Conservation (phyloP, 1,140 invertebrate genomes). For the Bombus superbus region DNA sequence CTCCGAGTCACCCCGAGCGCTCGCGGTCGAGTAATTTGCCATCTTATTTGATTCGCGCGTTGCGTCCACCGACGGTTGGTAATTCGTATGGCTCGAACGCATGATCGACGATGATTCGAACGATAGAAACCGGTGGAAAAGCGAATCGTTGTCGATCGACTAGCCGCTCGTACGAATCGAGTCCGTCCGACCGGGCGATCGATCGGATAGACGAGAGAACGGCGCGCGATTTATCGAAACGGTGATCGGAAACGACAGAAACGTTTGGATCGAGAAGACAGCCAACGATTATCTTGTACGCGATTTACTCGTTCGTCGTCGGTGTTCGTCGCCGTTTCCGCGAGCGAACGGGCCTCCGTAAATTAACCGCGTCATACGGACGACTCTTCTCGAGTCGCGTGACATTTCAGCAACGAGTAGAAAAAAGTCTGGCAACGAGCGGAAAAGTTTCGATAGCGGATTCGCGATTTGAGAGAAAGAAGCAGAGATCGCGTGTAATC, state of each 20-base stretch:
- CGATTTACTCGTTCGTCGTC: background rate
- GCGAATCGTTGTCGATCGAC: background rate
- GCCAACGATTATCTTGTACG: background rate
- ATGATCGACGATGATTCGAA: conserved; percentile 27
- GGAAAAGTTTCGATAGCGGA: background rate
- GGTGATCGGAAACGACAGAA: background rate
- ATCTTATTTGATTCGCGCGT: conserved; percentile 50
- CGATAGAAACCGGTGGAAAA: conserved; percentile 13
- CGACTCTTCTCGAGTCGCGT: background rate
- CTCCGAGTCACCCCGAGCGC: conserved; percentile 65
- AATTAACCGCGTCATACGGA: conserved; percentile 3
- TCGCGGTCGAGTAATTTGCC: conserved; percentile 69
- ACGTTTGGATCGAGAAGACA: background rate
- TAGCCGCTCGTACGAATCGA: background rate
- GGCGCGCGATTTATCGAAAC: conserved; percentile 11
- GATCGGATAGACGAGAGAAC: background rate
- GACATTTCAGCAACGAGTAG: background rate
- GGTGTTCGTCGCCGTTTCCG: background rate
- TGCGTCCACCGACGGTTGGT: conserved; percentile 45
- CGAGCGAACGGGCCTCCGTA: background rate
- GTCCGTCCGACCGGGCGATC: background rate
- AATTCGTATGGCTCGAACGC: conserved; percentile 55
- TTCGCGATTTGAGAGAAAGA: background rate
- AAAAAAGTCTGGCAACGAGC: background rate
- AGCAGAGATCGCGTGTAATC: too few species aligned